These are phyloP conservation scores for Rhinichthys osculus DNA, from an alignment of 2,797 vertebrate genomes.

Conservation along the genomic window DNA sequence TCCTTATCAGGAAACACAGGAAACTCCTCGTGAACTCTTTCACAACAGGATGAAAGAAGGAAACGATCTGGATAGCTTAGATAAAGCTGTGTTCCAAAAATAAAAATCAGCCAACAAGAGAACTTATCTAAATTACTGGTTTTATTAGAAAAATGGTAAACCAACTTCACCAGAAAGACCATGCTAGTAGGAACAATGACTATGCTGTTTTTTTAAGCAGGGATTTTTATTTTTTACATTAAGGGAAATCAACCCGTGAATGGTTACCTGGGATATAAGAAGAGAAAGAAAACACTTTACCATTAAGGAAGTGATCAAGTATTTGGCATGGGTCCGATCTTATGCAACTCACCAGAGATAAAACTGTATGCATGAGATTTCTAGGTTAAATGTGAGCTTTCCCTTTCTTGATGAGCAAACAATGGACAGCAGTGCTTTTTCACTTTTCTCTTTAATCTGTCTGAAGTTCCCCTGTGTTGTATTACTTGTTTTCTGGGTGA, in stretches of 20 bases:
- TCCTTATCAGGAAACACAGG: slow-evolving; percentile 36
- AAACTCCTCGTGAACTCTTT: slow-evolving; percentile 21
- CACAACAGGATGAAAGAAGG: slow-evolving; percentile 38
- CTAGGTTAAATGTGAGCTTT: not conserved
- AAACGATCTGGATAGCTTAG: slow-evolving; percentile 17
- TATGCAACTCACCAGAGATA: not conserved
- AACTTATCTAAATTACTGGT: not conserved
- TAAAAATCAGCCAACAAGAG: not conserved
- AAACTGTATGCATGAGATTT: not conserved
- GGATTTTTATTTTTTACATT: not conserved
- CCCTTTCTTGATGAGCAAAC: not conserved
- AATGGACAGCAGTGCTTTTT: not conserved
- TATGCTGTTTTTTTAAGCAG: not conserved
- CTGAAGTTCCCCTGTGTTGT: not conserved
- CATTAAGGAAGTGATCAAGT: not conserved
- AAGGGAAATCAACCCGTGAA: not conserved
- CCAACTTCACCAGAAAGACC: not conserved
- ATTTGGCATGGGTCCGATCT: not conserved
- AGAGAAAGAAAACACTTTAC: not conserved
- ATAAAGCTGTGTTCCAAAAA: not conserved
- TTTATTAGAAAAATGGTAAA: not conserved
- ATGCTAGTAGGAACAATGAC: not conserved
- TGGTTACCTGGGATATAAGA: not conserved
- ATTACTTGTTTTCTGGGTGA: not conserved
- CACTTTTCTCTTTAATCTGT: not conserved